phyloP scores from a whole-genome alignment of 2,113 vertebrate species.

The Erythrocercus mccallii region DNA sequence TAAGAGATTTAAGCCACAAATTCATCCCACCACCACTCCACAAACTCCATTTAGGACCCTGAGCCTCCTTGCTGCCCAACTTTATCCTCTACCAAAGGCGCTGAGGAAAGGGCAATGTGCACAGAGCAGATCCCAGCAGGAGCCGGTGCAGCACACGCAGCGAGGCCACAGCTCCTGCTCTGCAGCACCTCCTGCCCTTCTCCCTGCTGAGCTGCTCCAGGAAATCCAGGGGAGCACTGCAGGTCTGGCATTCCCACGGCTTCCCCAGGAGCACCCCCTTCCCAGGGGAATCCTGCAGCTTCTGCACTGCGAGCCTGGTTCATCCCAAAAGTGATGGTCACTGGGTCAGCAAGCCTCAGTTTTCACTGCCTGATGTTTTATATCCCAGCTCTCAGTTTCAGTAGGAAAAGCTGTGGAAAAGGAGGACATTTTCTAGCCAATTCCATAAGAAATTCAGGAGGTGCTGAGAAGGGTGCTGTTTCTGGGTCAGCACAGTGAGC shows the following conservation, averaged over 20 bases:
- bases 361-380: not conserved
- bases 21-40: not conserved
- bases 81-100: not conserved
- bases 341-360: not conserved
- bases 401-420: not conserved
- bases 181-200: not conserved
- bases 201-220: not conserved
- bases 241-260: not conserved
- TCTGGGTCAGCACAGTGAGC: not conserved
- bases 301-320: accelerated
- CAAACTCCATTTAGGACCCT: not conserved
- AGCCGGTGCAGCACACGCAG: accelerated
- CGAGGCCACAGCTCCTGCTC: not conserved
- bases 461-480: not conserved
- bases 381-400: not conserved
- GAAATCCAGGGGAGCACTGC: accelerated
- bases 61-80: not conserved
- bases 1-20: not conserved
- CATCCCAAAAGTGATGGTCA: not conserved
- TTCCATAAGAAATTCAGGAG: not conserved
- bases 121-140: not conserved
- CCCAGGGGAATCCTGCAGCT: not conserved
- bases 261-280: not conserved
- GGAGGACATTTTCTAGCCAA: not conserved
- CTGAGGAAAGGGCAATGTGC: not conserved